Conservation (phyloP, 2,113 vertebrate genomes). For the Gymnorhina tibicen region DNA sequence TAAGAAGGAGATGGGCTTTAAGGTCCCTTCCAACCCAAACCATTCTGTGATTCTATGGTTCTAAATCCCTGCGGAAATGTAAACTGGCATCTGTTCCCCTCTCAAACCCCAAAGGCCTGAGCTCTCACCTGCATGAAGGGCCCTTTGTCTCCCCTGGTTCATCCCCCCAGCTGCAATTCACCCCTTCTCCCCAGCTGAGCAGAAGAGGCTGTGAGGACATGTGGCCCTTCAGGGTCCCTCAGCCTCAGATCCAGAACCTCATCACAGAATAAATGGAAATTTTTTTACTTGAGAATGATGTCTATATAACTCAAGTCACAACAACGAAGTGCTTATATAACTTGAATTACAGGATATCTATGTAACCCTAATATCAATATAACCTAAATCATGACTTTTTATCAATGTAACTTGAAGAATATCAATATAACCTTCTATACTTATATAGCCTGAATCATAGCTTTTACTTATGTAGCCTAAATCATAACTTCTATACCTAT, state of each 20-base stretch:
- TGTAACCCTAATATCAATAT: too few species aligned
- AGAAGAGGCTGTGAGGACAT: not conserved
- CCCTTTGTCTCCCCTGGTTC: not conserved
- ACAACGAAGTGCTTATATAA: too few species aligned
- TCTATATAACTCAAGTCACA: too few species aligned
- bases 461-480: too few species aligned
- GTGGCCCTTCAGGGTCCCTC: not conserved
- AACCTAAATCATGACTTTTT: too few species aligned
- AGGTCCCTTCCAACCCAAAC: not conserved
- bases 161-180: not conserved
- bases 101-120: not conserved
- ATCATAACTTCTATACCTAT: too few species aligned
- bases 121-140: not conserved
- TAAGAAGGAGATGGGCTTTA: not conserved
- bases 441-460: too few species aligned
- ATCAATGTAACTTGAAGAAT: too few species aligned
- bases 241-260: not conserved
- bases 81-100: not conserved
- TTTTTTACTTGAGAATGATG: not conserved
- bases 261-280: rapidly evolving
- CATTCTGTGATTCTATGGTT: not conserved
- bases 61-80: not conserved
- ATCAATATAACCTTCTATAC: too few species aligned
- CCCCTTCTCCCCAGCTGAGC: not conserved
- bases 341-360: too few species aligned